A percentile compares a stretch with the other conserved stretches of the same genome.
Evolutionary conservation across 2,888 invertebrate genomes (phyloP).

Genomic region (Belgica antarctica): DNA sequence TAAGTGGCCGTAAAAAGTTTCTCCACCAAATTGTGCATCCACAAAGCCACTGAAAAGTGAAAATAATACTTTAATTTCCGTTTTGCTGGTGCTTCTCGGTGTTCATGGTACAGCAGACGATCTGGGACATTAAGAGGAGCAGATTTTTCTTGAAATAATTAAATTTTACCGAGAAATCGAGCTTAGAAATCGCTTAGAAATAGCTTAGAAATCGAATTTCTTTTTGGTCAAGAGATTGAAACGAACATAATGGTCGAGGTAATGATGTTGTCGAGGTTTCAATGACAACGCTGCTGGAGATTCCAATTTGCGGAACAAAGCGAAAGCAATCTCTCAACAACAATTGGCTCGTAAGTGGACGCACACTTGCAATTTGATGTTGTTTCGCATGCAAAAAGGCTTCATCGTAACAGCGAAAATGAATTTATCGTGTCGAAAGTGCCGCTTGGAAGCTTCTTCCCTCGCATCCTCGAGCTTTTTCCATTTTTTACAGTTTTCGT

Average conservation of each 20-base stretch:
- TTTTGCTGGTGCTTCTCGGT: not conserved
- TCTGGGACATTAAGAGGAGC: too few species aligned
- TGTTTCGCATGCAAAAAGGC: slow-evolving; percentile 6
- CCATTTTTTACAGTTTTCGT: too few species aligned
- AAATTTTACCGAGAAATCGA: too few species aligned
- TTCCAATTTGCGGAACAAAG: slow-evolving; percentile 19
- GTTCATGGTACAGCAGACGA: too few species aligned
- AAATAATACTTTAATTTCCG: not conserved
- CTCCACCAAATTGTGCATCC: not conserved
- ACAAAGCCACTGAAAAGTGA: not conserved
- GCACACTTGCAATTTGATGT: too few species aligned
- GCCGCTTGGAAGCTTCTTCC: slow-evolving; percentile 9
- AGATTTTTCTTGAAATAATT: slow-evolving; percentile 1
- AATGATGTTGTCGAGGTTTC: slow-evolving; percentile 20
- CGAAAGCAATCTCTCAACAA: too few species aligned
- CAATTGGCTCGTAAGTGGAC: slow-evolving; percentile 7
- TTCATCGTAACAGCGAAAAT: slow-evolving; percentile 24
- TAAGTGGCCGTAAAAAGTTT: slow-evolving; percentile 10
- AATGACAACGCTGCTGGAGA: slow-evolving; percentile 10
- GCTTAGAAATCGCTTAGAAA: too few species aligned
- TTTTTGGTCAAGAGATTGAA: slow-evolving; percentile 1
- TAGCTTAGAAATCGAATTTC: not conserved
- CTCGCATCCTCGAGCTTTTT: slow-evolving; percentile 3
- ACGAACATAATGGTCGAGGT: not conserved
- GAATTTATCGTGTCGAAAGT: slow-evolving; percentile 24